A percentile compares a stretch with the other conserved stretches of the same genome.
phyloP scores from a whole-genome alignment of 2,113 vertebrate species.

The Macrotis lagotis region DNA sequence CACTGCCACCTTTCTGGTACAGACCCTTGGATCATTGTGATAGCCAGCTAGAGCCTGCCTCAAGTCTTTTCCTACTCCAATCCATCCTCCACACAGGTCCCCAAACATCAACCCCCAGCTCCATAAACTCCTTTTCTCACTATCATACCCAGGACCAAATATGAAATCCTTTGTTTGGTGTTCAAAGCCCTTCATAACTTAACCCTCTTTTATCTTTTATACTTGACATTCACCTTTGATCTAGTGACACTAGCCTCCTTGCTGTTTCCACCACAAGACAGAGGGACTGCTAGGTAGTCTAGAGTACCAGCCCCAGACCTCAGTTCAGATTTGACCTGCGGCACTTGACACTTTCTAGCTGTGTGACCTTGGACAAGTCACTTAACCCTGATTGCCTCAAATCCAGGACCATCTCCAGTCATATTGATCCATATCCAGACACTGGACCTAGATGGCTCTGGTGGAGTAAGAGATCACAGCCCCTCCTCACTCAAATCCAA shows the following conservation, averaged over 20 bases:
- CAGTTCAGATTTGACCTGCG: no score
- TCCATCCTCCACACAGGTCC: neutral
- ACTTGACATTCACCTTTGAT: neutral
- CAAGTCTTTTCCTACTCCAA: neutral
- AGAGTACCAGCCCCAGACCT: no score
- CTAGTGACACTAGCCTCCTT: neutral
- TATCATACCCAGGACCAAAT: neutral
- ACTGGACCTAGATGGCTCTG: no score
- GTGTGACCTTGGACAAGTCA: no score
- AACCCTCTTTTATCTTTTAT: neutral
- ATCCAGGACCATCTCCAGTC: no score
- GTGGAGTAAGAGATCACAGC: no score
- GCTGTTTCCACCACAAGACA: no score
- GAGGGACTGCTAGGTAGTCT: no score
- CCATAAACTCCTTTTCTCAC: neutral
- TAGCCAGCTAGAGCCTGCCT: neutral
- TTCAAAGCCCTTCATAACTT: neutral
- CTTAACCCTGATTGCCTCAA: no score
- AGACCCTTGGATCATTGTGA: neutral
- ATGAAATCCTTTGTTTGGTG: neutral
- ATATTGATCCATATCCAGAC: no score
- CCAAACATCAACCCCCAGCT: neutral
- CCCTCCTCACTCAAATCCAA: no score
- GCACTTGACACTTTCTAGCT: no score
- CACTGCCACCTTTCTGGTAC: neutral